Base-by-base conservation (phyloP, 2,888 invertebrate genomes). In the Stictocephala bisonia region DNA sequence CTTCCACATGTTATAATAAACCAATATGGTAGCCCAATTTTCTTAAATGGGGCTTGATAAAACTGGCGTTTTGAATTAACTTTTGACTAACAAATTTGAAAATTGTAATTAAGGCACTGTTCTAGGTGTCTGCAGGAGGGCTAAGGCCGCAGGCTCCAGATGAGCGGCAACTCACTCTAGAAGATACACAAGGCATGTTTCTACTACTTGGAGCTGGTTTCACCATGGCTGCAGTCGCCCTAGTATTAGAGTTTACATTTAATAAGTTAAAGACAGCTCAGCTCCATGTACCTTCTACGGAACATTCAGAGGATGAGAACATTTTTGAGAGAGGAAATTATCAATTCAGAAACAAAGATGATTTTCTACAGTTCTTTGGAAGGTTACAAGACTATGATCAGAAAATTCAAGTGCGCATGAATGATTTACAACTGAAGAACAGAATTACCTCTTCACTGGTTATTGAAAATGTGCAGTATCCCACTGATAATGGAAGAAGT, bases 181-280 rank as follows among this genome's bases (percentile, higher is more conserved):
- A 91, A 79, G 94, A 94, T 76, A 93, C 92, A 0, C 92, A 93
- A 84, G 94, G 94, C 9, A 93, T 93, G 91, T 93, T 93, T 80
- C 83, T 93, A 2, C 85, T 94, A 0, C 85, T 93, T 77, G 91
- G 86, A 3, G 87, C 89, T 48, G 94, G 94, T 0, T 91, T 91
- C 80, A 80, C 90, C 0, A 81, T 91, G 26, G 93, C 90, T 3
- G 87, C 86, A 0, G 84, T 88, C 2, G 88, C 89, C 2, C 83
- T 93, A 9, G 78, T 90, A 13, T 89, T 91, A 0, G 93, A 93
- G 85, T 90, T n/a, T n/a, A n/a, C n/a, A n/a, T n/a, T n/a, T 11
- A n/a, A 4, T 44, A 35, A 35, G 11, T 9, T 35, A 7, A 7
- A 35, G 11, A 9, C 35, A 9, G 35, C 35, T 35, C 35, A 9